Conservation (phyloP, 2,888 invertebrate species). For the Spodoptera picta region DNA sequence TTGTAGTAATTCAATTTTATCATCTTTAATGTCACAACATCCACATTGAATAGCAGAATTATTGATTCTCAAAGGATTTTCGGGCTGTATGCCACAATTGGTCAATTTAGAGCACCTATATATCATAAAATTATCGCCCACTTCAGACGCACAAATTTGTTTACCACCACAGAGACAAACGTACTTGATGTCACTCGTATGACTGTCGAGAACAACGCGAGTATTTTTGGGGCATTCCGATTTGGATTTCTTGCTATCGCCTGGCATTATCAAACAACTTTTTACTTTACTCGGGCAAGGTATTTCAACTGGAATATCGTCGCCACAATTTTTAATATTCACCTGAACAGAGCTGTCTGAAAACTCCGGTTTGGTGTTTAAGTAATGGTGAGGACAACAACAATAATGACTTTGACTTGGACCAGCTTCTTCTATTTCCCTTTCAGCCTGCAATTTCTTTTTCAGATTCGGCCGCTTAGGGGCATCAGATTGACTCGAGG, state of each 20-base stretch:
- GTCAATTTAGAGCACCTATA: constrained; percentile 75
- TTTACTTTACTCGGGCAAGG: constrained; percentile 18
- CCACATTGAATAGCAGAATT: constrained; percentile 53
- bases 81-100: constrained; percentile 63
- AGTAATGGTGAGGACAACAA: constrained; percentile 70
- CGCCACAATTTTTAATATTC: constrained; percentile 61
- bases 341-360: constrained; percentile 80
- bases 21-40: constrained; percentile 19
- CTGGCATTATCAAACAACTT: constrained; percentile 9
- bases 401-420: constrained; percentile 71
- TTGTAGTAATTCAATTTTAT: constrained; percentile 37
- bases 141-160: constrained; percentile 51
- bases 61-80: constrained; percentile 45
- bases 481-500: constrained; percentile 75
- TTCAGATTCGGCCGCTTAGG: constrained; percentile 69
- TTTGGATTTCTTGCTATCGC: constrained; percentile 46
- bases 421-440: constrained; percentile 62
- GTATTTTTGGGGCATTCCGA: constrained; percentile 20
- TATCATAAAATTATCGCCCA: constrained; percentile 71
- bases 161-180: constrained; percentile 75
- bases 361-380: constrained; percentile 63
- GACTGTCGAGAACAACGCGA: constrained; percentile 56
- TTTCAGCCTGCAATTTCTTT: constrained; percentile 67
- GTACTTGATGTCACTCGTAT: constrained; percentile 71
- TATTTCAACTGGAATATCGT: constrained; percentile 33